phyloP scores from a whole-genome alignment of 2,113 vertebrate species.

The Cyanistes caeruleus region DNA sequence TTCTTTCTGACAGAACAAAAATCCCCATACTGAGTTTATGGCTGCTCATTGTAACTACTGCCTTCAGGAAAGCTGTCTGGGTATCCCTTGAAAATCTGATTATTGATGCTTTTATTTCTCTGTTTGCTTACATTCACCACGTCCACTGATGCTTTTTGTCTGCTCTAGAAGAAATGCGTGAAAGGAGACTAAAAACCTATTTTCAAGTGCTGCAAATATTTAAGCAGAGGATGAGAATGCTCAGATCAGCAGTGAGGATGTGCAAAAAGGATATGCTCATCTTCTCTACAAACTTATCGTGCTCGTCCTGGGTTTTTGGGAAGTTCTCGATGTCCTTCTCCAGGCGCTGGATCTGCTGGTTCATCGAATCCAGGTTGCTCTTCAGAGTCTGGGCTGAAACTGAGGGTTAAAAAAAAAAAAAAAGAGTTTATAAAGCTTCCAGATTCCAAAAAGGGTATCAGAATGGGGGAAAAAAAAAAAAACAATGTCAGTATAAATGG shows the following conservation, averaged over 20 bases:
- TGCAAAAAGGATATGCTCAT: conserved; percentile 95
- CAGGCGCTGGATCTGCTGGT: conserved; percentile 86
- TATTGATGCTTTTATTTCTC: background rate
- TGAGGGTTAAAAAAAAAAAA: conserved; percentile 39
- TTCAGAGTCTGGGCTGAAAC: conserved; percentile 95
- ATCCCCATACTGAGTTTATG: background rate
- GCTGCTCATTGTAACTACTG: background rate
- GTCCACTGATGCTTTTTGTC: rapidly evolving
- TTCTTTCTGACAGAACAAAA: background rate
- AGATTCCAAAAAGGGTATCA: background rate
- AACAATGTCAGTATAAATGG: background rate
- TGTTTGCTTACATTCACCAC: rapidly evolving
- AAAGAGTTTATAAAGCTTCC: background rate
- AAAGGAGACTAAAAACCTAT: background rate
- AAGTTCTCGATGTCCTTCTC: conserved; percentile 91
- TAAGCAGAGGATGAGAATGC: background rate
- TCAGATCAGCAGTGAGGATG: background rate
- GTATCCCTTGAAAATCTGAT: background rate
- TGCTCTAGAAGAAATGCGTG: background rate
- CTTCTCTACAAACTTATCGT: conserved; percentile 97
- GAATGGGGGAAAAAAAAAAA: background rate
- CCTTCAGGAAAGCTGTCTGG: background rate
- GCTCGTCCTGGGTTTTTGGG: conserved; percentile 82
- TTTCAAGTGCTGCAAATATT: background rate
- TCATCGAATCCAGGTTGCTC: conserved; percentile 88